Percentiles rank a stretch among this genome's conserved stretches.
These are phyloP conservation scores for Cuniculus paca DNA, from an alignment of 2,797 vertebrate genomes.

Conservation along the genomic window DNA sequence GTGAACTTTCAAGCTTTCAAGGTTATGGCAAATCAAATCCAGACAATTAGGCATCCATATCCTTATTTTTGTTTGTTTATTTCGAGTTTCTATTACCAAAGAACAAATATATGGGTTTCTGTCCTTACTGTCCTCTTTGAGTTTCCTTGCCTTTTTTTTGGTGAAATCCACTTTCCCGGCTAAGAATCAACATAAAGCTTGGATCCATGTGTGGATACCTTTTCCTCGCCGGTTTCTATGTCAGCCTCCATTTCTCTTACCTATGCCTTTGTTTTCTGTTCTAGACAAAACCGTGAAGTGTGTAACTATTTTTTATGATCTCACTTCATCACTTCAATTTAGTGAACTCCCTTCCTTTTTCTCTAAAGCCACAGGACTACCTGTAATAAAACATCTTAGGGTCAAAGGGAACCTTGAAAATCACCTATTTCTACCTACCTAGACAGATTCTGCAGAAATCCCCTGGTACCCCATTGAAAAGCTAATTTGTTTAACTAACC, in stretches of 20 bases:
- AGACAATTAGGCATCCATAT: neutral
- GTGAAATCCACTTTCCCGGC: neutral
- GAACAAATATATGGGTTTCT: neutral
- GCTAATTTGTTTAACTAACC: constrained; percentile 1
- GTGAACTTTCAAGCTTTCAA: neutral
- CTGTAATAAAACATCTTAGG: constrained; percentile 19
- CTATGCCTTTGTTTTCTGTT: neutral
- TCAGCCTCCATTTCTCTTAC: neutral
- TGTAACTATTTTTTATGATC: neutral
- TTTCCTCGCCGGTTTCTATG: neutral
- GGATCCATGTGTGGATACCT: neutral
- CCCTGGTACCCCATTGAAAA: neutral
- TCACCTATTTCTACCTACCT: neutral
- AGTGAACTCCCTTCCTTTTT: neutral
- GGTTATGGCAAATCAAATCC: neutral
- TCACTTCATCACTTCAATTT: neutral
- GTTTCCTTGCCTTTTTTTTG: neutral
- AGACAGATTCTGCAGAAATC: constrained; percentile 16
- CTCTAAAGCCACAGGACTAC: neutral
- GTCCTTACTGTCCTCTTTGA: neutral
- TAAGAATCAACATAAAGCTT: neutral
- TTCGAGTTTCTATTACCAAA: neutral
- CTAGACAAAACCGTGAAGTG: neutral
- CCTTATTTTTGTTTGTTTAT: neutral
- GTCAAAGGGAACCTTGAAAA: neutral